A percentile compares a stretch with the other conserved stretches of the same genome.
These are phyloP conservation scores for Temnopleurus reevesii DNA, from an alignment of 53 echinoderm and acorn worm species.

Conservation along the genomic window DNA sequence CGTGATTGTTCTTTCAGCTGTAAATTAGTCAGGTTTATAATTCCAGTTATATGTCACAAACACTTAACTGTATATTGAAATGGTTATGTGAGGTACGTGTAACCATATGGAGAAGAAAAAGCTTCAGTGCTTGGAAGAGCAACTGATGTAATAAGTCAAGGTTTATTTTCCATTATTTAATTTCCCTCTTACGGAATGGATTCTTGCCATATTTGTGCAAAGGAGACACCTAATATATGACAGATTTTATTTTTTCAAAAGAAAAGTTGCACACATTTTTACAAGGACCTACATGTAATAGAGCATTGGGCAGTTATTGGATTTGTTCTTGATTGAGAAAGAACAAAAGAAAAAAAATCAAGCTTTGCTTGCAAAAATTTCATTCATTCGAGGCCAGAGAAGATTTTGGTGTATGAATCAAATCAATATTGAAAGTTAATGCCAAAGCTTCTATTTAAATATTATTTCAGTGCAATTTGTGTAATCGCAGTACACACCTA, in stretches of 20 bases:
- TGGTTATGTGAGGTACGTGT: not conserved
- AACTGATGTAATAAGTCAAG: not conserved
- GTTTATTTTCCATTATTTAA: constrained; percentile 62
- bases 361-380: constrained; percentile 7
- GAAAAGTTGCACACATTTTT: constrained; percentile 38
- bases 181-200: constrained; percentile 37
- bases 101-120: not conserved
- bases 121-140: not conserved
- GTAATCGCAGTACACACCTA: constrained; percentile 56
- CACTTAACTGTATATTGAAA: not conserved
- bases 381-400: constrained; percentile 11
- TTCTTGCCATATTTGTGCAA: constrained; percentile 60
- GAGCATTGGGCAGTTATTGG: not conserved
- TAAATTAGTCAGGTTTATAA: constrained; percentile 25
- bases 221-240: constrained; percentile 50
- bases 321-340: not conserved
- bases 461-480: constrained; percentile 62
- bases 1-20: constrained; percentile 45
- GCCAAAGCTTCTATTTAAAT: constrained; percentile 62
- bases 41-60: not conserved
- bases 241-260: constrained; percentile 56
- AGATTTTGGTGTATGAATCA: constrained; percentile 1
- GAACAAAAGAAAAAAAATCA: not conserved
- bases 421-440: constrained; percentile 38
- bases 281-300: constrained; percentile 23